Percentiles rank a stretch among this genome's conserved stretches.
Evolutionary conservation across 2,888 invertebrate genomes (phyloP).

Genomic region (Brachyptera putata): DNA sequence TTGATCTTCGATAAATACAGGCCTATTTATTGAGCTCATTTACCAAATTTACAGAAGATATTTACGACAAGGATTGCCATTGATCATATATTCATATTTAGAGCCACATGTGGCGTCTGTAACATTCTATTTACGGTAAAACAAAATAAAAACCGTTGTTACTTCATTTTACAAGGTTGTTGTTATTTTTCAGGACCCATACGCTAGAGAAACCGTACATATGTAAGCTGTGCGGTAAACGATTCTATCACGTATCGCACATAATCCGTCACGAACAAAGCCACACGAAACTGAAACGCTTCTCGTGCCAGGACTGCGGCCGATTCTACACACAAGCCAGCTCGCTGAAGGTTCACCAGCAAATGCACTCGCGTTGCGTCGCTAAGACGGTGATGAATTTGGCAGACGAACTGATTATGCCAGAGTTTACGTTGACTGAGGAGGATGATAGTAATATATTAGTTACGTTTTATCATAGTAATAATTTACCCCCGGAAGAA

Average conservation of each 20-base stretch:
- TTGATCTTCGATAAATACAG: neutral
- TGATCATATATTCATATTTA: constrained; percentile 28
- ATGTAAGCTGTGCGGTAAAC: constrained; percentile 43
- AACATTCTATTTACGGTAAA: constrained; percentile 39
- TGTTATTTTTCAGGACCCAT: constrained; percentile 38
- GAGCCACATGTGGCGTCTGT: constrained; percentile 45
- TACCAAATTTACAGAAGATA: neutral
- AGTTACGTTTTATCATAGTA: no score
- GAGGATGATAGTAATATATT: no score
- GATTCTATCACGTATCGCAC: constrained; percentile 44
- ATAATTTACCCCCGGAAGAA: no score
- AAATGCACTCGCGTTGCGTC: neutral
- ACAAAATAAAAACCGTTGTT: no score
- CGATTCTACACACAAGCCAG: constrained; percentile 40
- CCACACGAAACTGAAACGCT: constrained; percentile 40
- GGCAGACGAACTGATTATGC: no score
- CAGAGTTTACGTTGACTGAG: no score
- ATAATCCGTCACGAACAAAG: constrained; percentile 44
- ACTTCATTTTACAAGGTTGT: no score
- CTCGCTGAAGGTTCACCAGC: constrained; percentile 38
- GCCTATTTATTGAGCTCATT: neutral
- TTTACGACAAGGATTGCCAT: neutral
- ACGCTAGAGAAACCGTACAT: constrained; percentile 44
- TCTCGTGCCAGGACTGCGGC: constrained; percentile 40
- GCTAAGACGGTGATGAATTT: no score